phyloP scores from a whole-genome alignment of 2,113 vertebrate genomes.

The Pterocles orientalis region DNA sequence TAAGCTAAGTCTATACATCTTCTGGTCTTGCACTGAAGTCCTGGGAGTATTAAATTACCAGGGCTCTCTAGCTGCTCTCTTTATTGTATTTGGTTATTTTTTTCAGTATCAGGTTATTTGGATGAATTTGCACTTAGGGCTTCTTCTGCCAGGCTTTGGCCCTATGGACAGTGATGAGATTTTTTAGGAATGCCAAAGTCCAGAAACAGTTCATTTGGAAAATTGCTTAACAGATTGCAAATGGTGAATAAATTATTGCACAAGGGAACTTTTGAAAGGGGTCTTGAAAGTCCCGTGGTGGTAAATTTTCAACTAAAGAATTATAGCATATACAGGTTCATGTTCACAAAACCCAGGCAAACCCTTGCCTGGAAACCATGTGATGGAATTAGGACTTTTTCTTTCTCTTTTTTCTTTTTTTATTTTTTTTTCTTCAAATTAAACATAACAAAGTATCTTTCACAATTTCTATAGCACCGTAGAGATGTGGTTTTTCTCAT shows the following conservation, averaged over 20 bases:
- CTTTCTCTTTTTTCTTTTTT: not conserved
- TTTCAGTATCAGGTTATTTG: not conserved
- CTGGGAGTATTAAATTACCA: not conserved
- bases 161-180: not conserved
- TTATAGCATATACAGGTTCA: not conserved
- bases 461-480: not conserved
- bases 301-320: not conserved
- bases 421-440: not conserved
- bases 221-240: conserved; percentile 4
- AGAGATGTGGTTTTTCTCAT: not conserved
- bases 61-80: not conserved
- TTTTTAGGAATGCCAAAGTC: not conserved
- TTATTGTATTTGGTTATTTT: not conserved
- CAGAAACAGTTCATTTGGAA: not conserved
- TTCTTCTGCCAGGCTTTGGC: not conserved
- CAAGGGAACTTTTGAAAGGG: not conserved
- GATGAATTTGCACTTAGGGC: not conserved
- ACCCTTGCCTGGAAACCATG: not conserved
- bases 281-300: not conserved
- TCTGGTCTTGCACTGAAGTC: not conserved
- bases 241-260: not conserved
- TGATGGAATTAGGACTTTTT: not conserved
- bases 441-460: not conserved
- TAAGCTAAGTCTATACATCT: not conserved
- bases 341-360: not conserved